Evolutionary conservation across 2,888 invertebrate genomes (phyloP).

Genomic region (Timema cristinae): DNA sequence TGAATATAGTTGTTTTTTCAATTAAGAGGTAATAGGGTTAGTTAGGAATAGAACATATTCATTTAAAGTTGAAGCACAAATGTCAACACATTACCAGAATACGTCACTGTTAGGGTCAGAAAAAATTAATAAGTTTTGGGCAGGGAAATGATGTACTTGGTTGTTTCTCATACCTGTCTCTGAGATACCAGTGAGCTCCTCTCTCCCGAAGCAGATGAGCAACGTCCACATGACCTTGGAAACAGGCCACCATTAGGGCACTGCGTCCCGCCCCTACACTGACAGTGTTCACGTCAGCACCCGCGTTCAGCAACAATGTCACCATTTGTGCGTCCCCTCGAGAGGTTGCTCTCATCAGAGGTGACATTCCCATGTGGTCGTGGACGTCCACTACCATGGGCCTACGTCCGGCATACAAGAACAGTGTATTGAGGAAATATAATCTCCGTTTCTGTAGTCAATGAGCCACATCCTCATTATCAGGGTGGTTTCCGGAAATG

Average conservation of each 20-base stretch:
- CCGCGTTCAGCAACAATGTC: constrained; percentile 31
- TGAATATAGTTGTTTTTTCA: too few relatives aligned
- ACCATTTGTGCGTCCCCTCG: constrained; percentile 32
- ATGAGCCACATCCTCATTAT: too few relatives aligned
- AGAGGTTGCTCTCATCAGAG: constrained; percentile 35
- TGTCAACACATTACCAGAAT: too few relatives aligned
- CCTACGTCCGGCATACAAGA: constrained; percentile 3
- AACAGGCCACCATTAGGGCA: constrained; percentile 35
- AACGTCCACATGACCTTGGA: constrained; percentile 30
- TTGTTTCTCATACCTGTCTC: constrained; percentile 31
- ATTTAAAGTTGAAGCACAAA: too few relatives aligned
- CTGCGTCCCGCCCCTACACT: constrained; percentile 32
- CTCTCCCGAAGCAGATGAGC: constrained; percentile 30
- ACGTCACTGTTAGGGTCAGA: too few relatives aligned
- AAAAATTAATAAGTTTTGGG: too few relatives aligned
- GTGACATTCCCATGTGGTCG: constrained; percentile 34
- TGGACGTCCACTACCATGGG: constrained; percentile 28
- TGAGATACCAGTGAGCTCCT: constrained; percentile 34
- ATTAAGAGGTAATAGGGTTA: too few relatives aligned
- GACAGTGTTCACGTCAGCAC: constrained; percentile 33
- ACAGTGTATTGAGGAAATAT: neutral
- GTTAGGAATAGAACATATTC: too few relatives aligned
- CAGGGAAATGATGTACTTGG: too few relatives aligned
- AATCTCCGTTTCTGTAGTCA: too few relatives aligned
- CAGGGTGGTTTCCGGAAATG: too few relatives aligned